Evolutionary conservation across 2,797 vertebrate genomes (phyloP).

Genomic region (Myoxocephalus aenaeus): DNA sequence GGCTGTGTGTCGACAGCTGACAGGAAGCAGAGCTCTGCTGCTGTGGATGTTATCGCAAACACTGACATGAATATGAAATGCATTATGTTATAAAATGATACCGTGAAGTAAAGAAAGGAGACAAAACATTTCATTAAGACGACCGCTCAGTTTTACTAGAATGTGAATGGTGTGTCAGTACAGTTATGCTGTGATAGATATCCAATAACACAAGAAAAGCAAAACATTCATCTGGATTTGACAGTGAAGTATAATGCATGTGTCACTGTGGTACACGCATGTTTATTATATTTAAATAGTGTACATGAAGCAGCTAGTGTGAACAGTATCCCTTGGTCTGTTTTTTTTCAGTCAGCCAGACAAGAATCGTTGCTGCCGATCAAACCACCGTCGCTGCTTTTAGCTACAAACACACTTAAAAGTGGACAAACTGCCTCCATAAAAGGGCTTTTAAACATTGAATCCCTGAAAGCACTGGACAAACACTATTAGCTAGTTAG

Average conservation of each 20-base stretch:
- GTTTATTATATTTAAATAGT: slow-evolving; percentile 5
- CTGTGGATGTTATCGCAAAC: slow-evolving; percentile 30
- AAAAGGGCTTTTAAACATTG: slow-evolving; percentile 30
- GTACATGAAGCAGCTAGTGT: slow-evolving; percentile 11
- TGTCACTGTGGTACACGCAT: not conserved
- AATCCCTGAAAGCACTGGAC: slow-evolving; percentile 2
- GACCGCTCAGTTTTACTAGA: slow-evolving; percentile 54
- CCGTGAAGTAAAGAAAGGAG: slow-evolving; percentile 28
- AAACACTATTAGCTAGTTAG: slow-evolving; percentile 17
- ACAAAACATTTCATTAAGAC: slow-evolving; percentile 26
- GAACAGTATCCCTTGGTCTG: slow-evolving; percentile 12
- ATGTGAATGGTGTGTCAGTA: slow-evolving; percentile 24
- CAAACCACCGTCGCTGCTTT: slow-evolving; percentile 27
- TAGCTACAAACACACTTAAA: slow-evolving; percentile 12
- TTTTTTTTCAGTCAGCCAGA: slow-evolving; percentile 5
- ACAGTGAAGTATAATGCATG: slow-evolving; percentile 24
- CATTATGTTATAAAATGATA: slow-evolving; percentile 8
- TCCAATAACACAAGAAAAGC: slow-evolving; percentile 21
- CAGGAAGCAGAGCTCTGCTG: slow-evolving; percentile 22
- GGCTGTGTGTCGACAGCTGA: slow-evolving; percentile 8
- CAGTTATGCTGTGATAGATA: slow-evolving; percentile 36
- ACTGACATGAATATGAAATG: slow-evolving; percentile 17
- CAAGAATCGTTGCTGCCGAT: slow-evolving; percentile 13
- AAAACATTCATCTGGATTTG: slow-evolving; percentile 22
- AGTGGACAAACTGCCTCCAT: slow-evolving; percentile 18